These are phyloP conservation scores for Microchrysa polita DNA, from an alignment of 2,888 invertebrate genomes.

Conservation along the genomic window DNA sequence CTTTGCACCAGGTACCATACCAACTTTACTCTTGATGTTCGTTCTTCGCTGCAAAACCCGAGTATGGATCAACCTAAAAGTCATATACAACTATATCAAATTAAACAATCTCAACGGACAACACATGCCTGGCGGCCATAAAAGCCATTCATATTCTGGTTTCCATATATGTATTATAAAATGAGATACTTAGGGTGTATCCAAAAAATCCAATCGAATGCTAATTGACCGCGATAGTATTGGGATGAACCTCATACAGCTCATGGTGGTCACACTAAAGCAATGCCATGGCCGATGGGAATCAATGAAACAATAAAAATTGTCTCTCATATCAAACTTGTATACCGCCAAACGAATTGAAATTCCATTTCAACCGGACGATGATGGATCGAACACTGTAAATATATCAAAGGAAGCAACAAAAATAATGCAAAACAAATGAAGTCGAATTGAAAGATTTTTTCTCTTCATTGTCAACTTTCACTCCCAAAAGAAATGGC, in stretches of 20 bases:
- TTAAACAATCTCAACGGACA: neutral
- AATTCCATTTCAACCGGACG: too few relatives aligned
- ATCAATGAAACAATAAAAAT: constrained; percentile 33
- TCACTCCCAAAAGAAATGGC: constrained; percentile 30
- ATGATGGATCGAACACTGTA: constrained; percentile 1
- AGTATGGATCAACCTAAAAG: constrained; percentile 4
- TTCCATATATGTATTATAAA: neutral
- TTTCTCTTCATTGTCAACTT: constrained; percentile 39
- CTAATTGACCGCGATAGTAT: constrained; percentile 31
- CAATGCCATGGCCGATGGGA: constrained; percentile 13
- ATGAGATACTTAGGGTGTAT: constrained; percentile 22
- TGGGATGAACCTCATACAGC: too few relatives aligned
- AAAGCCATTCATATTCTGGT: too few relatives aligned
- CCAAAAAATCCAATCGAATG: constrained; percentile 30
- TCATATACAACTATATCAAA: too few relatives aligned
- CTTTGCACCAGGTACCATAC: too few relatives aligned
- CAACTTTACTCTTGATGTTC: too few relatives aligned
- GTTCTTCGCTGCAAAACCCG: too few relatives aligned
- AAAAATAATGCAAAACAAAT: too few relatives aligned
- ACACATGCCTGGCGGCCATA: too few relatives aligned
- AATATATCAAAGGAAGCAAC: neutral
- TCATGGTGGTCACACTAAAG: neutral
- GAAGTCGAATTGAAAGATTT: constrained; percentile 2
- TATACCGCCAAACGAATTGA: too few relatives aligned
- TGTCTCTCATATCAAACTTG: constrained; percentile 15